Evolutionary conservation across 2,113 vertebrate genomes (phyloP).

Genomic region (Rallus limicola): DNA sequence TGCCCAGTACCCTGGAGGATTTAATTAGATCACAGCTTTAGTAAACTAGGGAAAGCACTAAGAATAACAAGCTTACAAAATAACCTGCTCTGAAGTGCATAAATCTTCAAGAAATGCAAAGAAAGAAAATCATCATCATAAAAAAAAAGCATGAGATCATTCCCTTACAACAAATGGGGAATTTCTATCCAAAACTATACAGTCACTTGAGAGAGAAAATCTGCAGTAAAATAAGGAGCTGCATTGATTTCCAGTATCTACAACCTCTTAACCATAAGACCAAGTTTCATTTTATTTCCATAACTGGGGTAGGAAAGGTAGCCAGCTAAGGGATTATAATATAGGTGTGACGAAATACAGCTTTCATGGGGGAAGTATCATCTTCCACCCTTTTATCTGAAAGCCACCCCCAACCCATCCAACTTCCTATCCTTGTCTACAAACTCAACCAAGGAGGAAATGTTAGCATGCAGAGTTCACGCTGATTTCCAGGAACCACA

Average conservation of each 20-base stretch:
- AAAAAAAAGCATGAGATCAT: rapidly evolving
- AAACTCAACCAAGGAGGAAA: neutral
- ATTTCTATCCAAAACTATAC: neutral
- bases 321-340: neutral
- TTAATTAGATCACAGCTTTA: neutral
- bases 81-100: neutral
- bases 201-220: neutral
- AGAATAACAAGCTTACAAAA: neutral
- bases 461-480: rapidly evolving
- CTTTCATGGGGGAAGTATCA: neutral
- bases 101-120: neutral
- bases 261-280: rapidly evolving
- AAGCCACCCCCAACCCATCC: neutral
- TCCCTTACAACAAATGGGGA: neutral
- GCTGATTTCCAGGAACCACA: neutral
- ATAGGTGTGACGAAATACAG: neutral
- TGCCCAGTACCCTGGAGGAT: neutral
- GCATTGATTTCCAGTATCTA: neutral
- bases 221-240: neutral
- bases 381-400: neutral
- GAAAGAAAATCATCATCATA: no score
- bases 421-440: rapidly evolving
- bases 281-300: neutral
- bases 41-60: neutral
- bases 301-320: neutral